Evolutionary conservation across 2,113 vertebrate genomes (phyloP), one percentile per base, ranked within the genome.

Genomic region (Antigone vipio): DNA sequence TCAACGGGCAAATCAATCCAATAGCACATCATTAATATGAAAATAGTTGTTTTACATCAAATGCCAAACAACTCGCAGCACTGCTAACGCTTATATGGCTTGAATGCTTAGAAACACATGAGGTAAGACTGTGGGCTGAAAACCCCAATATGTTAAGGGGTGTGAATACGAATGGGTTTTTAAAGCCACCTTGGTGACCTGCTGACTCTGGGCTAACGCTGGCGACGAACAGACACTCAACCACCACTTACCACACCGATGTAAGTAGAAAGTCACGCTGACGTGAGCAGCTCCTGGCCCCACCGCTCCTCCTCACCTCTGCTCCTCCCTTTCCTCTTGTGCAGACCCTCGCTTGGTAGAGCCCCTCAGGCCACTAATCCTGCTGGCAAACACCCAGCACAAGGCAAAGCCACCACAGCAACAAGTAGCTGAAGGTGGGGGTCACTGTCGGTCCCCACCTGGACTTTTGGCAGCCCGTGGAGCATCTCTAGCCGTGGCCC

Each of bases 291-390:
- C 20, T 90, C 22, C 20, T 16, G 29, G 29, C 20, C 45, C 5
- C 30, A 50, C 1, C 1, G 3, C 27, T 58, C 8, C 23, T 59
- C 20, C 38, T 72, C 34, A 14, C 44, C 44, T 24, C 18, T 74
- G 55, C 19, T 63, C 18, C n/a, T 20, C 20, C 59, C 55, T 69
- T 60, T 42, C 34, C 55, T 73, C 49, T 62, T 35, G 24, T 20
- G n/a, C n/a, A 1, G 4, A 30, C 15, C 23, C 47, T 64, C 3
- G 2, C 20, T 22, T n/a, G 26, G 40, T 1, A 3, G 69, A 80
- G 58, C 29, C 22, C 8, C 1, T 6, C 0, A 0, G 50, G 44
- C 13, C 53, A 50, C 34, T n/a, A 10, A 11, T 52, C 50, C 72
- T 63, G 42, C 47, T 35, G 60, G 52, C 49, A 58, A 86, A 44